Conservation (phyloP, 2,797 vertebrate species). For the Telmatherina bonti region DNA sequence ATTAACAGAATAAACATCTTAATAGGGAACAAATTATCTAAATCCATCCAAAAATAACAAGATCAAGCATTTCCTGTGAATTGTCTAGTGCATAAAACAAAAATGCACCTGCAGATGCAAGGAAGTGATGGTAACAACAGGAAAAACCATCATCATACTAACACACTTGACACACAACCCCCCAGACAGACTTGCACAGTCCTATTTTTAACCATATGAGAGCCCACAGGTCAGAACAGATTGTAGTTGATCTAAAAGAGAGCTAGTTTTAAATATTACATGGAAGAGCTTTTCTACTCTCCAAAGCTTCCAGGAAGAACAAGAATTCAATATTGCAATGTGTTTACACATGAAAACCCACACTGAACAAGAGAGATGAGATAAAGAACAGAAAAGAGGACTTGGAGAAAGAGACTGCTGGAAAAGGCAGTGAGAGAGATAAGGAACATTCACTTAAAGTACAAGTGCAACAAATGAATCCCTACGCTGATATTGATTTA, state of each 20-base stretch:
- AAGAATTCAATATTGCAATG: slow-evolving; percentile 41
- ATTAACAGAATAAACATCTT: background rate
- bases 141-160: slow-evolving; percentile 4
- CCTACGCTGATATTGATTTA: background rate
- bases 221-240: slow-evolving; percentile 67
- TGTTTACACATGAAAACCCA: slow-evolving; percentile 54
- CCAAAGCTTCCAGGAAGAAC: slow-evolving; percentile 53
- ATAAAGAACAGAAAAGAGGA: too few species aligned
- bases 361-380: background rate
- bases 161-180: slow-evolving; percentile 14
- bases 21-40: background rate
- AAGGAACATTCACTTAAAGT: background rate
- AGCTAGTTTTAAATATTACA: slow-evolving; percentile 80
- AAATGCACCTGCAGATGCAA: slow-evolving; percentile 4
- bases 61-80: background rate
- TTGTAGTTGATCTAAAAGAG: slow-evolving; percentile 70
- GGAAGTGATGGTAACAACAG: background rate
- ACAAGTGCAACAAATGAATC: background rate
- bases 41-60: background rate
- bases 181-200: slow-evolving; percentile 16
- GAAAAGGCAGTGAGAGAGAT: background rate
- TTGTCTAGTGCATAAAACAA: background rate
- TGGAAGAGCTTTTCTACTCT: slow-evolving; percentile 67
- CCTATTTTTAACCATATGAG: slow-evolving; percentile 72
- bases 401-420: background rate